Percentiles rank a stretch among this genome's conserved stretches.
Conservation (phyloP, 2,888 invertebrate genomes). For the Cephus sareptanus region DNA sequence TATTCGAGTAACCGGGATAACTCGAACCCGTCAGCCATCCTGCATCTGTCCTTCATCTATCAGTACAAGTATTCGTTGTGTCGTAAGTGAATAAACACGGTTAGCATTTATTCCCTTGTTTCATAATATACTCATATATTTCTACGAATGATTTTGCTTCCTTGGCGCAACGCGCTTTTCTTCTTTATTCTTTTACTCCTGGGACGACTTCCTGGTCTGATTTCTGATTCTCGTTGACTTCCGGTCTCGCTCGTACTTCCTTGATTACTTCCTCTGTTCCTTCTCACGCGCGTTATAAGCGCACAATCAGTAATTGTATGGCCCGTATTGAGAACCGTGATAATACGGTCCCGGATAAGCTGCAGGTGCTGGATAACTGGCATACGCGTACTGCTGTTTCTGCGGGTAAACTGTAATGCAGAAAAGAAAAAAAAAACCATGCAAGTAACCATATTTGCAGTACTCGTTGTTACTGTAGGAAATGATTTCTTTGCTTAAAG, state of each 20-base stretch:
- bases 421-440: neutral
- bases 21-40: neutral
- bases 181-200: neutral
- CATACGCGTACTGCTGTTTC: conserved; percentile 93
- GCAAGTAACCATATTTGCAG: neutral
- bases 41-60: neutral
- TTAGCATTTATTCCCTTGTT: neutral
- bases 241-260: neutral
- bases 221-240: neutral
- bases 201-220: conserved; percentile 22
- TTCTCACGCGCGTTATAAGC: neutral
- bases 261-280: neutral
- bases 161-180: conserved; percentile 4
- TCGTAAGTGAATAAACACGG: neutral
- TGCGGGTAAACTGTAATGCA: conserved; percentile 86
- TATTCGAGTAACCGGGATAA: neutral
- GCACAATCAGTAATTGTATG: conserved; percentile 83
- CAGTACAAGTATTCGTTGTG: neutral
- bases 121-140: neutral
- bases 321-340: conserved; percentile 91
- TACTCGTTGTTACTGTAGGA: neutral
- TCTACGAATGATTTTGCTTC: conserved; percentile 13
- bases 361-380: conserved; percentile 83
- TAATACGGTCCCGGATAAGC: conserved; percentile 91
- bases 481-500: neutral